These are phyloP conservation scores for Notodonta dromedarius DNA, from an alignment of 2,888 invertebrate genomes.

Conservation along the genomic window DNA sequence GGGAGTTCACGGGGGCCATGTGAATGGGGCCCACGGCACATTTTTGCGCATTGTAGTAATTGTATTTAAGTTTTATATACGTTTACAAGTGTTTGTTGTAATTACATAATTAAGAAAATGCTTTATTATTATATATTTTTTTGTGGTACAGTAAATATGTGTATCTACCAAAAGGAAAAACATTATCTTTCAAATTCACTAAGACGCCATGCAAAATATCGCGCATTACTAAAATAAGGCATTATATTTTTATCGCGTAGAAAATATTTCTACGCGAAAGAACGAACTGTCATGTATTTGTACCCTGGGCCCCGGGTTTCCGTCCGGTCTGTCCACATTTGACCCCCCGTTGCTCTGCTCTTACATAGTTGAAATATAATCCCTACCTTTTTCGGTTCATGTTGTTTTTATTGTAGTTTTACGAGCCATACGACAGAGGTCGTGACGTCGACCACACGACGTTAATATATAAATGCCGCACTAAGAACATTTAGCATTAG, in stretches of 20 bases:
- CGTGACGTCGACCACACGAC: constrained; percentile 31
- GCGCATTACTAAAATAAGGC: too few species aligned
- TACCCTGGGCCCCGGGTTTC: background rate
- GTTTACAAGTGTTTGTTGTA: too few species aligned
- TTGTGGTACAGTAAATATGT: too few species aligned
- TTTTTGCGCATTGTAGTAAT: background rate
- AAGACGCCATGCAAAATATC: too few species aligned
- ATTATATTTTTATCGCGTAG: too few species aligned
- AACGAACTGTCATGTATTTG: background rate
- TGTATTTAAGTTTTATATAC: too few species aligned
- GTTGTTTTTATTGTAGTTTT: constrained; percentile 60
- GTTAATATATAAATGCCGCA: constrained; percentile 25
- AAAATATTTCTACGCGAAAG: background rate
- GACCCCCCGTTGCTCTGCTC: constrained; percentile 35
- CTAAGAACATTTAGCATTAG: too few species aligned
- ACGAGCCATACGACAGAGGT: constrained; percentile 49
- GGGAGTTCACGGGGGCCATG: background rate
- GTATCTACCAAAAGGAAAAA: too few species aligned
- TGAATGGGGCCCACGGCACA: background rate
- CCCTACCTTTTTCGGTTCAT: constrained; percentile 50
- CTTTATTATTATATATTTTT: too few species aligned
- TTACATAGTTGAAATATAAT: constrained; percentile 54
- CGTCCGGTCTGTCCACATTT: constrained; percentile 10
- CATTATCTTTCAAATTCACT: too few species aligned
- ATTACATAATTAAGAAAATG: too few species aligned